phyloP scores from a whole-genome alignment of 1,140 invertebrate species.

The Micrasema minimum region DNA sequence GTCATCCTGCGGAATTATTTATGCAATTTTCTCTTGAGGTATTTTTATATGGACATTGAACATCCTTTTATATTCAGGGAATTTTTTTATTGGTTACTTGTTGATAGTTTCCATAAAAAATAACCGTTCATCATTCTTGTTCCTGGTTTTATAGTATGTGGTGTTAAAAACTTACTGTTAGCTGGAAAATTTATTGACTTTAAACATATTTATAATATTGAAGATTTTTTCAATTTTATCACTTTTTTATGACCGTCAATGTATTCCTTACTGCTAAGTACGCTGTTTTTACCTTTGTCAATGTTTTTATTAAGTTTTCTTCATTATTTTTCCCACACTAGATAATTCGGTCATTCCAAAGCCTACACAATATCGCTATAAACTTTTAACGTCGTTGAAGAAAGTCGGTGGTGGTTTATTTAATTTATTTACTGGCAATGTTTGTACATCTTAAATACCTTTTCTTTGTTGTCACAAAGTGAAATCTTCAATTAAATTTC shows the following conservation, averaged over 20 bases:
- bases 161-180: neutral
- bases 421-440: neutral
- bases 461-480: conserved; percentile 8
- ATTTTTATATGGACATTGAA: no score
- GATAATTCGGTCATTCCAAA: neutral
- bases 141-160: no score
- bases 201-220: conserved; percentile 3
- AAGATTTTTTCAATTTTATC: conserved; percentile 5
- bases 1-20: no score
- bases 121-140: no score
- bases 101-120: no score
- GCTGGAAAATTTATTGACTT: neutral
- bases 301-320: conserved; percentile 16
- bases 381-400: conserved; percentile 2
- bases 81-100: no score
- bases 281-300: conserved; percentile 19
- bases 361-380: conserved; percentile 19
- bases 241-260: neutral
- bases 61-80: no score
- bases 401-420: conserved; percentile 5
- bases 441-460: conserved; percentile 2
- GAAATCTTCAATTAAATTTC: conserved; percentile 18
- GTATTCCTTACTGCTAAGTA: neutral
- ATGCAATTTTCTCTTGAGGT: no score
- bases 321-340: conserved; percentile 1